These are phyloP conservation scores for Melanostigma gelatinosum DNA, from an alignment of 2,113 vertebrate genomes.

Conservation along the genomic window DNA sequence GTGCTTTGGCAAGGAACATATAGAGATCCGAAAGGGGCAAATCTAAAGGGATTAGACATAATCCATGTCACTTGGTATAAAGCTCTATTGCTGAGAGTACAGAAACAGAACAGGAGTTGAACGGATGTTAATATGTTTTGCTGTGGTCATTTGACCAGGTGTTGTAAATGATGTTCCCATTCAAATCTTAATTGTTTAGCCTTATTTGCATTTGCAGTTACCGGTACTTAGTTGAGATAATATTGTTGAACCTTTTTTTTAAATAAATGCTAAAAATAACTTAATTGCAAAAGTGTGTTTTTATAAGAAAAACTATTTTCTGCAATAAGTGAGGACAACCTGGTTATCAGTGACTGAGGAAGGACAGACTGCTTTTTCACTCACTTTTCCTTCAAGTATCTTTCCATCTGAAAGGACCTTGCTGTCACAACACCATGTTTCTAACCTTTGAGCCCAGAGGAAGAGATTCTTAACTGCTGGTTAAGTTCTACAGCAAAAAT, in stretches of 20 bases:
- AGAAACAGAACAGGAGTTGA: neutral
- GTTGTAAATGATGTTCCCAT: no score
- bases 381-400: neutral
- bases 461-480: neutral
- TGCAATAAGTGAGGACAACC: neutral
- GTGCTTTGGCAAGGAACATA: neutral
- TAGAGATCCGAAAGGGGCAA: slow-evolving; percentile 12
- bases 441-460: neutral
- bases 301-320: neutral
- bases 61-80: neutral
- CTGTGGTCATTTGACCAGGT: no score
- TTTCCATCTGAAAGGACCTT: neutral
- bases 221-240: neutral
- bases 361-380: neutral
- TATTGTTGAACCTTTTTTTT: neutral
- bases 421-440: neutral
- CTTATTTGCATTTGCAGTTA: slow-evolving; percentile 1
- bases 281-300: neutral
- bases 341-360: neutral
- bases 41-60: neutral
- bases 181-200: no score
- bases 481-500: neutral
- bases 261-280: neutral
- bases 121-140: neutral
- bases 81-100: neutral